Conservation (phyloP, 2,113 vertebrate species). For the Laterallus jamaicensis region DNA sequence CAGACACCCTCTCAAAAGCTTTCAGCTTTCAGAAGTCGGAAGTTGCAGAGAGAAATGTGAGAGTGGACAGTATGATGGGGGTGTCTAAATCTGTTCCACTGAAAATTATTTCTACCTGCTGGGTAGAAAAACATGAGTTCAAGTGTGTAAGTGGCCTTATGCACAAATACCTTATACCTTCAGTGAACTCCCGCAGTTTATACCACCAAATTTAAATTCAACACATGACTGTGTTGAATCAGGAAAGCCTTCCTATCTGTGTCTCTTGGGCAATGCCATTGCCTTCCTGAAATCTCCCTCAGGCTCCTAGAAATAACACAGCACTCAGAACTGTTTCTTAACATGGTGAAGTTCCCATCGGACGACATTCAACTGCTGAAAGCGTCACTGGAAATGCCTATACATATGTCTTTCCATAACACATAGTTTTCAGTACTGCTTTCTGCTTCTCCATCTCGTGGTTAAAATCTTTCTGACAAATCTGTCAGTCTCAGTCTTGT, state of each 20-base stretch:
- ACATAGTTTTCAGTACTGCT: not conserved
- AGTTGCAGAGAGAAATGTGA: accelerated
- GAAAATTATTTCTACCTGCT: not conserved
- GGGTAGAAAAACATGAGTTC: not conserved
- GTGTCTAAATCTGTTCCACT: accelerated
- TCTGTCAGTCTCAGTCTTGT: not conserved
- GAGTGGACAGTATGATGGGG: no score
- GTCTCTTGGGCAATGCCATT: not conserved
- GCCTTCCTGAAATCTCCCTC: not conserved
- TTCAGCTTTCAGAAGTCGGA: not conserved
- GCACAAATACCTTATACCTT: not conserved
- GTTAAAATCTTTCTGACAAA: not conserved
- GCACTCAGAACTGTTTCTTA: not conserved
- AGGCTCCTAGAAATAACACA: not conserved
- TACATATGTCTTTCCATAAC: not conserved
- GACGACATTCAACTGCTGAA: not conserved
- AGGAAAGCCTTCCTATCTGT: not conserved
- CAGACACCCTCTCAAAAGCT: accelerated
- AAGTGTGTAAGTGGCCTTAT: not conserved
- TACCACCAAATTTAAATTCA: not conserved
- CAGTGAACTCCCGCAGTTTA: not conserved
- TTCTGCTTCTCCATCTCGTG: not conserved
- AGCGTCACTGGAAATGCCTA: not conserved
- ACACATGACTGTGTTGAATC: not conserved
- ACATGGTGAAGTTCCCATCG: not conserved